Evolutionary conservation across 2,797 vertebrate species (phyloP).

Genomic region (Nyctalus aviator): DNA sequence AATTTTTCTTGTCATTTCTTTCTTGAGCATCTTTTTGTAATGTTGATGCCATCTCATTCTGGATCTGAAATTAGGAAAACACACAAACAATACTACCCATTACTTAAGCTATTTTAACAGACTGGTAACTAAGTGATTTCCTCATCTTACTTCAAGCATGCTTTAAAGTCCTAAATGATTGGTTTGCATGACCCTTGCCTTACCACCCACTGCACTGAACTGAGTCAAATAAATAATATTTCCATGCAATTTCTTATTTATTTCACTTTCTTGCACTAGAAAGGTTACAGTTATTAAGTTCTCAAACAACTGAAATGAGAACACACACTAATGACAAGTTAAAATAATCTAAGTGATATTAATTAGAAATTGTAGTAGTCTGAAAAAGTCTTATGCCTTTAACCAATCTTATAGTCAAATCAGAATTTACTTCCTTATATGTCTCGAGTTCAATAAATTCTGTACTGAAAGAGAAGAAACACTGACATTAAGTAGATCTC

Average conservation of each 20-base stretch:
- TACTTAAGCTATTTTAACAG: slow-evolving; percentile 66
- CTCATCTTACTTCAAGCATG: slow-evolving; percentile 54
- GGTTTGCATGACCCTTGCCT: slow-evolving; percentile 33
- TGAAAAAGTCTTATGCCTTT: slow-evolving; percentile 58
- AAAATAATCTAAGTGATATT: slow-evolving; percentile 30
- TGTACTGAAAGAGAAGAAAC: slow-evolving; percentile 48
- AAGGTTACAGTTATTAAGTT: slow-evolving; percentile 53
- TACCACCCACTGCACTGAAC: slow-evolving; percentile 16
- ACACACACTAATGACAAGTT: slow-evolving; percentile 62
- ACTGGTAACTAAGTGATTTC: slow-evolving; percentile 60
- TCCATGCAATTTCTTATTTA: slow-evolving; percentile 38
- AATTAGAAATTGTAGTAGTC: slow-evolving; percentile 53
- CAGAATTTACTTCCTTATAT: slow-evolving; percentile 52
- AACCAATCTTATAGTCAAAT: slow-evolving; percentile 47
- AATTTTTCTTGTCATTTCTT: slow-evolving; percentile 73
- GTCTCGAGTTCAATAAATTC: slow-evolving; percentile 52
- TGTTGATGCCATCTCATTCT: slow-evolving; percentile 82
- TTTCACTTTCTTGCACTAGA: slow-evolving; percentile 52
- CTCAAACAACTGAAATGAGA: slow-evolving; percentile 64
- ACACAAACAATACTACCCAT: slow-evolving; percentile 77
- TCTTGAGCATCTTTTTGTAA: slow-evolving; percentile 60
- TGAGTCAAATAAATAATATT: slow-evolving; percentile 21
- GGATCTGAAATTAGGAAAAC: slow-evolving; percentile 84
- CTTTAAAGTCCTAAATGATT: slow-evolving; percentile 65
- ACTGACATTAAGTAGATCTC: slow-evolving; percentile 20